phyloP scores from a whole-genome alignment of 2,888 invertebrate species.

The Perdita meconis region DNA sequence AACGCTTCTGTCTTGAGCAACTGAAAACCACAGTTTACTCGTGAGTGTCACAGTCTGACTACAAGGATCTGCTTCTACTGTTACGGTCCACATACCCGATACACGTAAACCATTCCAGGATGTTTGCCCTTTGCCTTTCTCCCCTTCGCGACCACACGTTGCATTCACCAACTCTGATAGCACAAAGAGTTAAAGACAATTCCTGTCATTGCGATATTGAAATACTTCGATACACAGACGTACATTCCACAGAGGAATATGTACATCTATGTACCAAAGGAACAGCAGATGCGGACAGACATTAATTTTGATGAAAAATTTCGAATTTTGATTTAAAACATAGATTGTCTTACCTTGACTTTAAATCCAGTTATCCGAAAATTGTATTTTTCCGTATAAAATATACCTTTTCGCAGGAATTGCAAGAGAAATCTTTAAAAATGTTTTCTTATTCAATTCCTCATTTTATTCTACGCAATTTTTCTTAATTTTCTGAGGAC shows the following conservation, averaged over 20 bases:
- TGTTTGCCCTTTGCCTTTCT: slow-evolving; percentile 35
- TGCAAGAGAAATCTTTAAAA: too few species aligned
- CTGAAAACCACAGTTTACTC: slow-evolving; percentile 15
- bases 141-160: slow-evolving; percentile 16
- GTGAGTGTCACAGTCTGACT: slow-evolving; percentile 28
- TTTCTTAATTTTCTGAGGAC: not conserved
- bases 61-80: slow-evolving; percentile 51
- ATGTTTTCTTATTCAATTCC: too few species aligned
- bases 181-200: slow-evolving; percentile 35
- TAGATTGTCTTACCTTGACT: too few species aligned
- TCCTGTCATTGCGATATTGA: not conserved
- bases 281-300: not conserved
- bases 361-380: too few species aligned
- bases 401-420: too few species aligned
- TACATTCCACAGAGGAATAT: not conserved
- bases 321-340: too few species aligned
- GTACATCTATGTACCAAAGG: too few species aligned
- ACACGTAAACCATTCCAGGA: slow-evolving; percentile 45
- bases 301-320: too few species aligned
- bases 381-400: too few species aligned
- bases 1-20: slow-evolving; percentile 10
- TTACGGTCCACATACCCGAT: slow-evolving; percentile 19
- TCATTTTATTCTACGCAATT: too few species aligned
- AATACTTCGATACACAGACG: not conserved
- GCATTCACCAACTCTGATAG: slow-evolving; percentile 18